These are phyloP conservation scores for Leptinotarsa haldemani DNA, from an alignment of 2,888 invertebrate species.

Conservation along the genomic window DNA sequence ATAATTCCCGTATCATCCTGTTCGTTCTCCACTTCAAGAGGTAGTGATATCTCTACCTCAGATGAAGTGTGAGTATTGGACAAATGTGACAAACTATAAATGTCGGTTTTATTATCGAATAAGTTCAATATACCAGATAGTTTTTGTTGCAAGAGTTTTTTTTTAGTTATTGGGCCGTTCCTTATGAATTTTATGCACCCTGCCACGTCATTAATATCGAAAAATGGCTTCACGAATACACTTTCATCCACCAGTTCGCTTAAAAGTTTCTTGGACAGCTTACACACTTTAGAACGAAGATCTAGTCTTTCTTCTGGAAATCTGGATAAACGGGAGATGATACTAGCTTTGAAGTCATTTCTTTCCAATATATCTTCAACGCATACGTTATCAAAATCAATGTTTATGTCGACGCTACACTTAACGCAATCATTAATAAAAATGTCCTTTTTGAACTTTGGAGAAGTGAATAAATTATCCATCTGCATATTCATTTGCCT, in stretches of 20 bases:
- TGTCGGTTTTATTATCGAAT: neutral
- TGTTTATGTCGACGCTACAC: neutral
- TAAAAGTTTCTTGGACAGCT: neutral
- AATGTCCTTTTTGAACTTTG: slow-evolving; percentile 4
- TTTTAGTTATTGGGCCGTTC: neutral
- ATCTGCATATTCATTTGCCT: slow-evolving; percentile 14
- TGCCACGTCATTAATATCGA: slow-evolving; percentile 2
- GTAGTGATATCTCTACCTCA: neutral
- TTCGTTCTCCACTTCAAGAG: too few species aligned
- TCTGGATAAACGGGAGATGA: neutral
- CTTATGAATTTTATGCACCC: slow-evolving; percentile 15
- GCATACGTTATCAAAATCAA: neutral
- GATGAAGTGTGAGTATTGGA: neutral
- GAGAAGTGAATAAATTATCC: slow-evolving; percentile 10
- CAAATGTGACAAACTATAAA: slow-evolving; percentile 15
- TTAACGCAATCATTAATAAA: slow-evolving; percentile 8
- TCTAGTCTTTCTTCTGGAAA: neutral
- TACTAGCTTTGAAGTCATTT: neutral
- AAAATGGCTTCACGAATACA: neutral
- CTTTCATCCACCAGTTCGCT: slow-evolving; percentile 4
- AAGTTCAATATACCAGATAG: neutral
- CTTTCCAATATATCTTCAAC: neutral
- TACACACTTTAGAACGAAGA: slow-evolving; percentile 12
- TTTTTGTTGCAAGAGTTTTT: neutral
- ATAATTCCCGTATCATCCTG: too few species aligned